Percentiles rank a stretch among this genome's conserved stretches.
phyloP scores from a whole-genome alignment of 1,140 invertebrate genomes.

The Amyelois transitella region DNA sequence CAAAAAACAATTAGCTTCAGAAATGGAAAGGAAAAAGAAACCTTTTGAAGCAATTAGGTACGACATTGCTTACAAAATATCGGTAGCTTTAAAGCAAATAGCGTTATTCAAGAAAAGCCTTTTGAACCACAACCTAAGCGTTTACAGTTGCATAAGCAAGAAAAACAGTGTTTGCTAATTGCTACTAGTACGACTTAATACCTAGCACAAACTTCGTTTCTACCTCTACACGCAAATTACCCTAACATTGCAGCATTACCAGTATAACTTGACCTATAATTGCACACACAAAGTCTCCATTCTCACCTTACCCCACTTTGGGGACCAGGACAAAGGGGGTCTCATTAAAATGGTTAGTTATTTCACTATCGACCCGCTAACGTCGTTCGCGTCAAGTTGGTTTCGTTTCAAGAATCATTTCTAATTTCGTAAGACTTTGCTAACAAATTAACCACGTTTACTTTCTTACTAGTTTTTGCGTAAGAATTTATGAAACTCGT shows the following conservation, averaged over 20 bases:
- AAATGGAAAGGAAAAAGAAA: too few species aligned
- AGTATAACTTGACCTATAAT: slow-evolving; percentile 28
- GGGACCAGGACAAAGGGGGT: slow-evolving; percentile 21
- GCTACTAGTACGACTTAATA: slow-evolving; percentile 1
- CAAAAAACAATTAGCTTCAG: too few species aligned
- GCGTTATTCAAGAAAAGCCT: not conserved
- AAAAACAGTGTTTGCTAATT: slow-evolving; percentile 2
- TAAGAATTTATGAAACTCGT: too few species aligned
- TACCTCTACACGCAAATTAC: slow-evolving; percentile 31
- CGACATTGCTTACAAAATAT: too few species aligned
- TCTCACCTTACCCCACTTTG: slow-evolving; percentile 17
- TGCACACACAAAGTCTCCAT: slow-evolving; percentile 19
- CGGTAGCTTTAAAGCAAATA: too few species aligned
- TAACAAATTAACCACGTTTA: too few species aligned
- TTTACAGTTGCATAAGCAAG: not conserved
- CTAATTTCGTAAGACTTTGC: not conserved
- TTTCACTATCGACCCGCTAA: slow-evolving; percentile 34
- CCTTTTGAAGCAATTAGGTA: too few species aligned
- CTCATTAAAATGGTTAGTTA: slow-evolving; percentile 25
- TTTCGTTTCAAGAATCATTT: not conserved
- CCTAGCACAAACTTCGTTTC: slow-evolving; percentile 14
- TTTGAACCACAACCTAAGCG: not conserved
- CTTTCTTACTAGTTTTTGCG: too few species aligned
- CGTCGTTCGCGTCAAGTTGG: slow-evolving; percentile 2
- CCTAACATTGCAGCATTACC: slow-evolving; percentile 23